Evolutionary conservation across 2,113 vertebrate genomes (phyloP).

Genomic region (Tautogolabrus adspersus): DNA sequence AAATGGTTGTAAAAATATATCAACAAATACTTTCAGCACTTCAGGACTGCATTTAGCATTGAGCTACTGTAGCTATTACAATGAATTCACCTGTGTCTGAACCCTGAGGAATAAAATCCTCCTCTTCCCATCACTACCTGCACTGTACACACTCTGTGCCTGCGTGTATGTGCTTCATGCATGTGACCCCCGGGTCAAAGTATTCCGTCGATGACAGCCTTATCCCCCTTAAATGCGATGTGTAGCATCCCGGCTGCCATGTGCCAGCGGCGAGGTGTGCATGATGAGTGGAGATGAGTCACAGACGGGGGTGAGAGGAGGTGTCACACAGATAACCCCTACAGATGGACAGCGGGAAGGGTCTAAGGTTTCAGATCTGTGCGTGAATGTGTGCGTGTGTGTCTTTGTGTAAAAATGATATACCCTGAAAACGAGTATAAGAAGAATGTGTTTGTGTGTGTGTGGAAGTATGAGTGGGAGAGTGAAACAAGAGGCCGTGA

Average conservation of each 20-base stretch:
- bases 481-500: slow-evolving; percentile 82
- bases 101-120: slow-evolving; percentile 31
- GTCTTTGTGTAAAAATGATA: slow-evolving; percentile 70
- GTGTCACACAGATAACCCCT: slow-evolving; percentile 81
- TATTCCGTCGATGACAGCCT: slow-evolving; percentile 73
- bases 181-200: slow-evolving; percentile 67
- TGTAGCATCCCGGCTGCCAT: slow-evolving; percentile 64
- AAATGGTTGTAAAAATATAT: too few relatives aligned
- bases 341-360: slow-evolving; percentile 77
- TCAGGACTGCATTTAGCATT: neutral
- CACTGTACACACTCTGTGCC: slow-evolving; percentile 30
- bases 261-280: slow-evolving; percentile 70
- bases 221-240: slow-evolving; percentile 54
- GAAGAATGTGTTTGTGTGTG: slow-evolving; percentile 47
- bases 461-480: slow-evolving; percentile 67
- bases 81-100: slow-evolving; percentile 56
- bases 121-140: slow-evolving; percentile 21
- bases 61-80: neutral
- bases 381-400: slow-evolving; percentile 29
- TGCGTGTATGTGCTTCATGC: slow-evolving; percentile 10
- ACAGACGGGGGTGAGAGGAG: slow-evolving; percentile 73
- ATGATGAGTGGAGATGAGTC: slow-evolving; percentile 76
- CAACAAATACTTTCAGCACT: too few relatives aligned
- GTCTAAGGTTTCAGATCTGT: slow-evolving; percentile 79
- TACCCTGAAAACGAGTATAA: slow-evolving; percentile 59